Percentiles rank a stretch among this genome's conserved stretches.
Evolutionary conservation across 2,888 invertebrate species (phyloP).

Genomic region (Campoplex capitator): DNA sequence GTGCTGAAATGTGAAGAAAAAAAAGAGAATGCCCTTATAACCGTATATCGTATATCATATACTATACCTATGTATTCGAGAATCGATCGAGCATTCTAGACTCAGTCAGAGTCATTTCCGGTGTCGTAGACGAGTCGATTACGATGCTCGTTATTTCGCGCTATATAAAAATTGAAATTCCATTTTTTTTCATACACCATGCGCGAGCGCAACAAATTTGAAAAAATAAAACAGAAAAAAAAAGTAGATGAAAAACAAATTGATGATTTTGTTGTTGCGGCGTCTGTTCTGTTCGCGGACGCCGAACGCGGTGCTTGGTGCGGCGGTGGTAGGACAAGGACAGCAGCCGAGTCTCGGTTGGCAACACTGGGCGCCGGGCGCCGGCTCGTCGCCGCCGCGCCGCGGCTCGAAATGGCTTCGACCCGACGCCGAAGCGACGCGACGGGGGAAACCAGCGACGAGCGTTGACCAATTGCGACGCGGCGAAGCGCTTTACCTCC

Average conservation of each 20-base stretch:
- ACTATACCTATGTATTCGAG: not conserved
- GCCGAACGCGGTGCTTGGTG: no score
- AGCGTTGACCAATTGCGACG: conserved; percentile 73
- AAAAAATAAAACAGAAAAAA: not conserved
- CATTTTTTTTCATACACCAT: not conserved
- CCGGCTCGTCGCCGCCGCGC: conserved; percentile 52
- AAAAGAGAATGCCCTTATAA: not conserved
- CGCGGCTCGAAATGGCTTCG: conserved; percentile 7
- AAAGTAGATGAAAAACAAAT: conserved; percentile 9
- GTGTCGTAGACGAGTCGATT: not conserved
- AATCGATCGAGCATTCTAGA: conserved; percentile 63
- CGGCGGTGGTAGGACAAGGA: no score
- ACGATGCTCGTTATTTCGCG: not conserved
- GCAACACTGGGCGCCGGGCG: conserved; percentile 69
- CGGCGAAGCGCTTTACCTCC: conserved; percentile 66
- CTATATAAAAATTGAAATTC: not conserved
- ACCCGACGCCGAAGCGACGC: no score
- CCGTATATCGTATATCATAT: no score
- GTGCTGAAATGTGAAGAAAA: conserved; percentile 11
- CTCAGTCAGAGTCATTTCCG: conserved; percentile 33
- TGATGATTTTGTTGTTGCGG: conserved; percentile 27
- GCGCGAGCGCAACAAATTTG: no score
- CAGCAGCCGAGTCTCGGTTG: conserved; percentile 56
- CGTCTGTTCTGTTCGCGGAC: conserved; percentile 34
- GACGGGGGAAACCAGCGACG: not conserved